Evolutionary conservation across 2,113 vertebrate genomes (phyloP).

Genomic region (Narcine bancroftii): DNA sequence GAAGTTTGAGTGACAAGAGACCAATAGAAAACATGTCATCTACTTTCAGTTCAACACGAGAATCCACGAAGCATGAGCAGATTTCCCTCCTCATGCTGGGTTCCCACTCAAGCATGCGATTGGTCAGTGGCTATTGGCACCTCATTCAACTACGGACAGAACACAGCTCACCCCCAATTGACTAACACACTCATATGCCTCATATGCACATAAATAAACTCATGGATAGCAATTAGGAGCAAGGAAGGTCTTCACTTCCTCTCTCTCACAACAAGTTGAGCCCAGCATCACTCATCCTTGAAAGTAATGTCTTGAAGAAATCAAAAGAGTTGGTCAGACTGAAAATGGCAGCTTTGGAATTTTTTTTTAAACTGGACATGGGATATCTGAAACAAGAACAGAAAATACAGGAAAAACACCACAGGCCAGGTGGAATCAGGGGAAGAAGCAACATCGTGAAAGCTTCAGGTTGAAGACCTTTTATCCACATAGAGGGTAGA

Average conservation of each 20-base stretch:
- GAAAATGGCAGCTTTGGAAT: too few relatives aligned
- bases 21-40: not conserved
- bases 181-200: not conserved
- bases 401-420: too few relatives aligned
- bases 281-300: not conserved
- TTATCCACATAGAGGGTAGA: too few relatives aligned
- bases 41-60: not conserved
- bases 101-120: not conserved
- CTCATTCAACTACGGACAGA: not conserved
- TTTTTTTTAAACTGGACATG: too few relatives aligned
- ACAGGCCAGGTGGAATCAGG: too few relatives aligned
- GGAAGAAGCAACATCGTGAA: too few relatives aligned
- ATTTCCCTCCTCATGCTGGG: not conserved
- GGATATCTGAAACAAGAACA: too few relatives aligned
- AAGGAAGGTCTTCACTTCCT: not conserved
- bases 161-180: not conserved
- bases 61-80: not conserved
- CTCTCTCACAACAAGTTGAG: not conserved
- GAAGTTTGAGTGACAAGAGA: not conserved
- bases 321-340: too few relatives aligned
- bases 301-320: not conserved
- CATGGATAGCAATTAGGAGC: not conserved
- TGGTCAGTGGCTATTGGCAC: not conserved
- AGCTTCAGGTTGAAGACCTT: too few relatives aligned
- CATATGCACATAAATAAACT: not conserved